Conservation (phyloP, 2,888 invertebrate species). For the Drosophila mettleri region DNA sequence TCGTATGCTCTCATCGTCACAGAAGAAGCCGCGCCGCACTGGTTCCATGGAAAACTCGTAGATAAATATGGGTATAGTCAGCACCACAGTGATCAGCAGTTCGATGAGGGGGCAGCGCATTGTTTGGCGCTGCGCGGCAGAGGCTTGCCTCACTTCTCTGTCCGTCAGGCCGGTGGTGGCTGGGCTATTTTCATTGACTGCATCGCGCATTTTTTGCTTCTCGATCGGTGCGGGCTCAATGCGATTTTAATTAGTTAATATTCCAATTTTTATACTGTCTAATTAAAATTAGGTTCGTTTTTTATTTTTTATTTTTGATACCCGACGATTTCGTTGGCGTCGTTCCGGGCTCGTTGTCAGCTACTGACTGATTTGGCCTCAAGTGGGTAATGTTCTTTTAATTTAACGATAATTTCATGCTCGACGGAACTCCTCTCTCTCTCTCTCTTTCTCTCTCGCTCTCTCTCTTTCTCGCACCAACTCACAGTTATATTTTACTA, state of each 20-base stretch:
- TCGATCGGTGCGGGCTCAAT: constrained; percentile 20
- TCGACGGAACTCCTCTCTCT: constrained; percentile 31
- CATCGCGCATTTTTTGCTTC: constrained; percentile 60
- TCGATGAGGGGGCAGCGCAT: constrained; percentile 66
- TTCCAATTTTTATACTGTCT: constrained; percentile 56
- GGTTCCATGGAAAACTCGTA: constrained; percentile 78
- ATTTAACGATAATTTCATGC: constrained; percentile 72
- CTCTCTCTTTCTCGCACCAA: constrained; percentile 17
- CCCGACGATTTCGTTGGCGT: constrained; percentile 49
- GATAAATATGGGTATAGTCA: constrained; percentile 70
- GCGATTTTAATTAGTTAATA: constrained; percentile 75
- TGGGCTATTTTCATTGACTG: constrained; percentile 46
- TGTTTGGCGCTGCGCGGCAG: constrained; percentile 45
- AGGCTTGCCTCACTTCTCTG: constrained; percentile 10
- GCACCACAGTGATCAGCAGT: constrained; percentile 64
- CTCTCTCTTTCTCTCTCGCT: constrained; percentile 7
- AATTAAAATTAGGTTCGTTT: constrained; percentile 55
- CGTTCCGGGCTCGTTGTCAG: constrained; percentile 76
- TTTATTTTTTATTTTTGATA: constrained; percentile 23
- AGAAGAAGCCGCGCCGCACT: constrained; percentile 78
- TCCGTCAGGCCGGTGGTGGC: constrained; percentile 3
- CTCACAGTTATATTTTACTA: constrained; percentile 34
- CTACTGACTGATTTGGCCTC: constrained; percentile 66
- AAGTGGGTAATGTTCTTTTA: constrained; percentile 74
- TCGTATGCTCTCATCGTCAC: constrained; percentile 76